phyloP scores from a whole-genome alignment of 2,888 invertebrate genomes.

The Campoplex nolae region DNA sequence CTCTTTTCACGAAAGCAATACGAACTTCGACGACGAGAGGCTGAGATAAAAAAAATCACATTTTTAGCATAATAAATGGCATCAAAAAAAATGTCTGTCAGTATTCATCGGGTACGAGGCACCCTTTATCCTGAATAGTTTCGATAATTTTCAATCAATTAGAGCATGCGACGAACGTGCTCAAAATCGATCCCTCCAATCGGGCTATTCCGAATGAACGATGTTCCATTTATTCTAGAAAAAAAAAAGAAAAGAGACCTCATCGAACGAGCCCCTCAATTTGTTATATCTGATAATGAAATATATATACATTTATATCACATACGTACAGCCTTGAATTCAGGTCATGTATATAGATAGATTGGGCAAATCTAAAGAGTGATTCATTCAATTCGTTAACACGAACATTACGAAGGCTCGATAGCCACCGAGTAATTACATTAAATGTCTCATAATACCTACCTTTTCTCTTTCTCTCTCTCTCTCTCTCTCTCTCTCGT shows the following conservation, averaged over 20 bases:
- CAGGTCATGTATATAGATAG: background rate
- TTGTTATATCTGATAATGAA: background rate
- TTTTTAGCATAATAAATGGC: no score
- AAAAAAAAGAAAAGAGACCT: background rate
- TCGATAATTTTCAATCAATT: no score
- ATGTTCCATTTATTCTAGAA: background rate
- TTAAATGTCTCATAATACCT: conserved; percentile 68
- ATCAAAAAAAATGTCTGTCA: no score
- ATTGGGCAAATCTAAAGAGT: conserved; percentile 35
- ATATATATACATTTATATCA: background rate
- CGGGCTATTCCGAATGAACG: no score
- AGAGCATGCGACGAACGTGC: no score
- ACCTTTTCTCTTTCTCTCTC: conserved; percentile 6
- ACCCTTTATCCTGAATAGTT: no score
- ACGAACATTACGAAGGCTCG: conserved; percentile 39
- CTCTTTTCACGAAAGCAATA: no score
- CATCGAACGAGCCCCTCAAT: background rate
- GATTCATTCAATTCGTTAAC: conserved; percentile 58
- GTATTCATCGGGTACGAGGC: no score
- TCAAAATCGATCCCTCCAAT: no score
- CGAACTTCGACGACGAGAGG: no score
- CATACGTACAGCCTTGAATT: background rate
- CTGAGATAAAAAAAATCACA: no score
- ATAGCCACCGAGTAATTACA: conserved; percentile 59
- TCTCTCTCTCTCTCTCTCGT: background rate